These are phyloP conservation scores for Melitaea cinxia DNA, from an alignment of 1,140 invertebrate genomes.

Conservation along the genomic window DNA sequence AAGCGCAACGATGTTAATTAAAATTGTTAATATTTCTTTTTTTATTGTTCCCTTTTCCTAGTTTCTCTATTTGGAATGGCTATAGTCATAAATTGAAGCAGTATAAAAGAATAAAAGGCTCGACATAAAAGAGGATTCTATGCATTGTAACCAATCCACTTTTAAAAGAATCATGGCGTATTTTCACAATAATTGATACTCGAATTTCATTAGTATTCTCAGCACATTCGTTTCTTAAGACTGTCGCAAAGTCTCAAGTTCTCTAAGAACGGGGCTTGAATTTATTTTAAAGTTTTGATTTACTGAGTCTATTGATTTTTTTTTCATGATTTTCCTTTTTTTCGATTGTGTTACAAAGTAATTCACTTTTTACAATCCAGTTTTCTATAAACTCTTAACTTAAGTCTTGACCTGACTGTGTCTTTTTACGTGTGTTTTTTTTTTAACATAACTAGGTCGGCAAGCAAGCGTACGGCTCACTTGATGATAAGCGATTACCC, in stretches of 20 bases:
- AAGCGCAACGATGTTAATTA: too few relatives aligned
- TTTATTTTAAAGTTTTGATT: slow-evolving; percentile 15
- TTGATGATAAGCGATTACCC: too few relatives aligned
- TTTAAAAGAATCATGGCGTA: not conserved
- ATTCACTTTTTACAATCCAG: too few relatives aligned
- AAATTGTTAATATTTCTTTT: too few relatives aligned
- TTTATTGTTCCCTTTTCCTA: too few relatives aligned
- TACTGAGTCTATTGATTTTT: not conserved
- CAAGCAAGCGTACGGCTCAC: too few relatives aligned
- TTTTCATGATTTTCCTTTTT: not conserved
- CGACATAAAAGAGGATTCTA: slow-evolving; percentile 1
- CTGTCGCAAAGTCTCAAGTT: slow-evolving; percentile 8
- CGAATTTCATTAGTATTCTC: slow-evolving; percentile 15
- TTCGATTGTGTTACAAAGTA: not conserved
- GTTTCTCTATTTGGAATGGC: too few relatives aligned
- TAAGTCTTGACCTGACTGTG: too few relatives aligned
- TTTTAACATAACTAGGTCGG: too few relatives aligned
- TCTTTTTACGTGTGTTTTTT: too few relatives aligned
- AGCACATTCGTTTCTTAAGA: slow-evolving; percentile 6
- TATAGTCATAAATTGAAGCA: not conserved
- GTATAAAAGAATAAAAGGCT: not conserved
- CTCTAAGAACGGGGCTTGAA: not conserved
- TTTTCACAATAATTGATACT: slow-evolving; percentile 20
- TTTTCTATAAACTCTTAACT: too few relatives aligned
- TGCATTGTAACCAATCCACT: not conserved